Base-by-base conservation (phyloP, 1,140 invertebrate genomes). In the Macrotrachela quadricornifera region DNA sequence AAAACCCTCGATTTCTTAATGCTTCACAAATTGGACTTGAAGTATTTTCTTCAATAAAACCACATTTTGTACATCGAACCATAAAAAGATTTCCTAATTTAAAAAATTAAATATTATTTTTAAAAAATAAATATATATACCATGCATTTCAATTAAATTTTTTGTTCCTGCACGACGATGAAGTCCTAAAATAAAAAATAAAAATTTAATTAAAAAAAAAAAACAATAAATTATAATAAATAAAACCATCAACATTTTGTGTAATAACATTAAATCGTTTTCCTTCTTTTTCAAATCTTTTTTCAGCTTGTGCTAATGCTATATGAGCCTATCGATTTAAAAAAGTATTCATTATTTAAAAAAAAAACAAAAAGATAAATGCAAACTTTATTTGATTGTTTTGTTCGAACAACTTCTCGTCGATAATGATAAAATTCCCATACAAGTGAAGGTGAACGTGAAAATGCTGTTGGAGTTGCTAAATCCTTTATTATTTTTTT, bases 371-470 rank as follows among this genome's bases (percentile, higher is more conserved):
- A 46, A 46, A 49, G 43, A 54, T 46, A 43, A 58, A 59, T 59
- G 63, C 68, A 2, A 30, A 79, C 79, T 59, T 71, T 67, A 60
- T 82, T 82, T 4, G 80, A 79, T 45, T 72, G 50, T 55, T 78
- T 79, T 47, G 75, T 72, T 12, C 64, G 64, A 57, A 79, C 78
- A 17, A 80, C 62, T 64, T 77, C 77, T 57, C 80, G 66, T 46
- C 80, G 68, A 60, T 82, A 80, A 60, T 80, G 78, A 62, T 82
- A 82, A 67, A 82, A 82, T 64, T 82, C 79, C 80, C 80, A 82
- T 6, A 82, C 80, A 38, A 81, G 65, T 2, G 78, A 79, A 1
- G 80, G 79, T 65, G 79, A 75, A 21, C 64, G 61, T 36, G 58
- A 58, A 65, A 82, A 82, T 30, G 79, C 79, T 62, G 71, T 63